These are phyloP conservation scores for Calycopis cecrops DNA, from an alignment of 1,140 invertebrate species.

Conservation along the genomic window DNA sequence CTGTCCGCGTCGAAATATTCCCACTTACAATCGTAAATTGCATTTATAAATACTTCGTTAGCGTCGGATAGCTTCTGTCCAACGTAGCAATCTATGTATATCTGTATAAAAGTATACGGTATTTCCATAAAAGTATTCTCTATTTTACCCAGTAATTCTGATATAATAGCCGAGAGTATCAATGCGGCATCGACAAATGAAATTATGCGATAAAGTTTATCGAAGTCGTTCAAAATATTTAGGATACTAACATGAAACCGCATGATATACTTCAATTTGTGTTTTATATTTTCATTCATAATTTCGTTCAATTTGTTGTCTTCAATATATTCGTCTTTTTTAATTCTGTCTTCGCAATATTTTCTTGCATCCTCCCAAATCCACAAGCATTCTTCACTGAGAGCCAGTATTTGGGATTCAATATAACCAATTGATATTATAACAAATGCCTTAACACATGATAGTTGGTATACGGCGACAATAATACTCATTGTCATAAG, in stretches of 20 bases:
- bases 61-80: constrained; percentile 46
- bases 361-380: constrained; percentile 34
- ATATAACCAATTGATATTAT: constrained; percentile 41
- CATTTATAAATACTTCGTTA: constrained; percentile 27
- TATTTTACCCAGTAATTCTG: constrained; percentile 38
- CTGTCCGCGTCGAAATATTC: constrained; percentile 41
- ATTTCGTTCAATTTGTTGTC: constrained; percentile 13
- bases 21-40: constrained; percentile 44
- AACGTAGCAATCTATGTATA: constrained; percentile 40
- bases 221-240: constrained; percentile 29
- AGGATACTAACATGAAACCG: constrained; percentile 29
- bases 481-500: constrained; percentile 22
- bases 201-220: constrained; percentile 12
- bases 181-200: constrained; percentile 15
- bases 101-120: constrained; percentile 33
- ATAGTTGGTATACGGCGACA: constrained; percentile 27
- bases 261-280: constrained; percentile 27
- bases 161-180: constrained; percentile 26
- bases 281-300: constrained; percentile 26
- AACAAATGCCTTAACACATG: constrained; percentile 34
- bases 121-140: constrained; percentile 39
- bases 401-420: constrained; percentile 39
- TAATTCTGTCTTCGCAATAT: constrained; percentile 15
- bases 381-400: constrained; percentile 36
- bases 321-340: neutral